Base-by-base conservation (phyloP, 1,140 invertebrate genomes). In the Drosophila malerkotliana region DNA sequence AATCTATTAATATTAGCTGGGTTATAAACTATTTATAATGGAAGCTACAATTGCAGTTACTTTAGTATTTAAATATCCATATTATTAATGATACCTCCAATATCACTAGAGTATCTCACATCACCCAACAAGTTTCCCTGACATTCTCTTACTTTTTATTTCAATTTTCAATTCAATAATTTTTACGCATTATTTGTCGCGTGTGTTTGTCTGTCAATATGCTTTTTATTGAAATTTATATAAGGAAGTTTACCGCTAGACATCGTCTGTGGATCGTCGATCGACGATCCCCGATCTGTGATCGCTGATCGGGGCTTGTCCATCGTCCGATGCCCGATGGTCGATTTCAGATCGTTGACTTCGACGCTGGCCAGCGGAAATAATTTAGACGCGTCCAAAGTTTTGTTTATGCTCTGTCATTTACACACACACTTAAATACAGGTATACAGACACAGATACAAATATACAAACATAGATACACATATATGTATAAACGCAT, bases 101-200 rank as follows among this genome's bases (percentile, higher is more conserved):
- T 5, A 32, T 9, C 8, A 4, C 18, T 30, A 62, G 61, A 47
- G 64, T 67, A 68, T 18, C 0, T n/a, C 30, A 4, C 3, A 0
- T 14, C 44, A 2, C 30, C n/a, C 6, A 0, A 26, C 63, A 0
- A 37, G 5, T 21, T 37, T 6, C 3, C 7, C 26, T 28, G 5
- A 2, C 44, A 32, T 26, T 69, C 34, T 10, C 51, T 32, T 18
- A 8, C 69, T 78, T 83, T 88, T 78, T 87, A 81, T 82, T 87
- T 87, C 83, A 69, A 88, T 88, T 87, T 88, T 72, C 83, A 79
- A 87, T 88, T 87, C 82, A 87, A 87, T 87, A 87, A 87, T 76
- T 82, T 83, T 63, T 69, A 85, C 81, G 81, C 81, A 85, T 82
- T 81, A 81, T 81, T 81, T 82, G 79, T 82, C 62, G 74, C 53